Evolutionary conservation across 2,888 invertebrate species (phyloP).

Genomic region (Spodoptera picta): DNA sequence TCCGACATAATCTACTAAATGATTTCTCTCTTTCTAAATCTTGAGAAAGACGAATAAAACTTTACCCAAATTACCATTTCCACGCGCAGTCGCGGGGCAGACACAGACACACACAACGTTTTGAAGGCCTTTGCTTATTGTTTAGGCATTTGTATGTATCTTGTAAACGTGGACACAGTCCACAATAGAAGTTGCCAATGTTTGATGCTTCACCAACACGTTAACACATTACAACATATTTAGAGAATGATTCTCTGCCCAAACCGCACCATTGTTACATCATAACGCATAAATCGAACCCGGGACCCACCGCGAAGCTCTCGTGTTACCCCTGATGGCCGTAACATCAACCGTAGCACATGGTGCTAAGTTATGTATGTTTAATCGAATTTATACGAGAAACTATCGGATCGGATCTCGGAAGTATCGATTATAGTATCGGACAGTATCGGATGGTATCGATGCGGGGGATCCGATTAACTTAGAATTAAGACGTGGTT

Average conservation of each 20-base stretch:
- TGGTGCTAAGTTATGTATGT: constrained; percentile 42
- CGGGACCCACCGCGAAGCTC: constrained; percentile 53
- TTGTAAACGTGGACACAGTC: no score
- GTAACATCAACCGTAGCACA: constrained; percentile 30
- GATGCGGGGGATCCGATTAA: constrained; percentile 55
- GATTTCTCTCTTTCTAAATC: no score
- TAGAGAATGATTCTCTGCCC: constrained; percentile 4
- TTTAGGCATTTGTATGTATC: no score
- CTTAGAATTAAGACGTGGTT: constrained; percentile 40
- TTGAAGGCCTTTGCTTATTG: no score
- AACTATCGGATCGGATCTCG: constrained; percentile 58
- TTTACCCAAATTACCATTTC: no score
- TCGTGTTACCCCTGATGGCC: constrained; percentile 54
- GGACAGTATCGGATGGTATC: constrained; percentile 40
- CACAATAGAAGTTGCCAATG: constrained; percentile 18
- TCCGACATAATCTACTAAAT: no score
- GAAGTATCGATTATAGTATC: constrained; percentile 55
- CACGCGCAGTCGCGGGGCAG: no score
- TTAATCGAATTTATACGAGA: constrained; percentile 39
- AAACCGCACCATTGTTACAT: constrained; percentile 33
- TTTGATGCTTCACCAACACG: neutral
- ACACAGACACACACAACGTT: no score
- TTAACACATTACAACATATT: neutral
- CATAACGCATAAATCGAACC: constrained; percentile 52
- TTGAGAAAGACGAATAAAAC: no score